A percentile compares a stretch with the other conserved stretches of the same genome.
phyloP scores from a whole-genome alignment of 2,797 vertebrate species.

The Vespertilio murinus region DNA sequence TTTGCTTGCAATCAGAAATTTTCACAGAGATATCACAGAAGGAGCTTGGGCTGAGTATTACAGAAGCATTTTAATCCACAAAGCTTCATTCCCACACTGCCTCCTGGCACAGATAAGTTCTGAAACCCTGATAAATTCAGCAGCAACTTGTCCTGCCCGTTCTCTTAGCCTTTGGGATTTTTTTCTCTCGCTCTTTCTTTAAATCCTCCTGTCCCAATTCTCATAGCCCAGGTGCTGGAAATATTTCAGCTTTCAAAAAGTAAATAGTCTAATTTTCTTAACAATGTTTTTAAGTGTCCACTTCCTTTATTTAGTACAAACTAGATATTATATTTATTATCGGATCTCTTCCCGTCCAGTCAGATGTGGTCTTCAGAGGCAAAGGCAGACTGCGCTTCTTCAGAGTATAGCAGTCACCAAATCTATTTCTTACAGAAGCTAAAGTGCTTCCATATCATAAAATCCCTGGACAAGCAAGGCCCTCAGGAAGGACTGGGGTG shows the following conservation, averaged over 20 bases:
- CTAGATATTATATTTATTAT: neutral
- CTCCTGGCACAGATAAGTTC: neutral
- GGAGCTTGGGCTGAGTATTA: neutral
- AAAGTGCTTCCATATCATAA: neutral
- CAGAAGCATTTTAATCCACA: neutral
- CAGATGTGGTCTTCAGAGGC: neutral
- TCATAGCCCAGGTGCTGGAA: neutral
- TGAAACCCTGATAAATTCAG: neutral
- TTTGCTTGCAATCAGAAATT: neutral
- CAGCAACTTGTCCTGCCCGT: neutral
- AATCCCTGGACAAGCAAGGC: neutral
- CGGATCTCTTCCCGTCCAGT: neutral
- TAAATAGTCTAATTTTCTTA: neutral
- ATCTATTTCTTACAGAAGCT: neutral
- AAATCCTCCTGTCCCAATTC: neutral
- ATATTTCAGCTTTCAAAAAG: neutral
- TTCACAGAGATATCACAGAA: neutral
- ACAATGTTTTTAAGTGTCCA: neutral
- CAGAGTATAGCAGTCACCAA: neutral
- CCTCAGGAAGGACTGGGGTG: neutral
- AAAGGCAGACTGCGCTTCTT: neutral
- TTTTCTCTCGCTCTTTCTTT: neutral
- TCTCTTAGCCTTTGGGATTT: neutral
- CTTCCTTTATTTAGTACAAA: neutral
- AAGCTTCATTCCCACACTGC: neutral